A percentile compares a stretch with the other conserved stretches of the same genome.
Conservation (phyloP, 2,888 invertebrate genomes). For the Prosopocoilus inquinatus region DNA sequence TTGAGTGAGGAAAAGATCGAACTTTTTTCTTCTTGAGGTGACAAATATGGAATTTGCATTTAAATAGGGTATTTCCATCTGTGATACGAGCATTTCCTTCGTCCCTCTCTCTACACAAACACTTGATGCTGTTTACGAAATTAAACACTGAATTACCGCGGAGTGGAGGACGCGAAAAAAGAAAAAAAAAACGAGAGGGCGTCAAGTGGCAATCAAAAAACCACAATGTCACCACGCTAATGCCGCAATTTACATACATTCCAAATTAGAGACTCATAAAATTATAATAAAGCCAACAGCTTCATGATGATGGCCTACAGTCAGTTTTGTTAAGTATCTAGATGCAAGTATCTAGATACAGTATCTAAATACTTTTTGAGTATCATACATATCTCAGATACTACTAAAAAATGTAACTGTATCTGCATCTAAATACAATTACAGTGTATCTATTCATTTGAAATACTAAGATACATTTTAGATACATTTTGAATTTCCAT, state of each 20-base stretch:
- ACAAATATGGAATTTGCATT: conserved; percentile 68
- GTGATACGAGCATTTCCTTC: conserved; percentile 50
- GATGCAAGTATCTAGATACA: no score
- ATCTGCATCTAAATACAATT: no score
- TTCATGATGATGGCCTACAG: no score
- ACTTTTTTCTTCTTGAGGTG: conserved; percentile 53
- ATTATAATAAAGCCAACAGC: no score
- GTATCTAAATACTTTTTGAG: no score
- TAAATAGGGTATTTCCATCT: conserved; percentile 67
- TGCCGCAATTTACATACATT: conserved; percentile 1
- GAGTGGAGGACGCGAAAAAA: no score
- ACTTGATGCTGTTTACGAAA: conserved; percentile 43
- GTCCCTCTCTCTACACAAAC: conserved; percentile 42
- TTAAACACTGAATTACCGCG: conserved; percentile 35
- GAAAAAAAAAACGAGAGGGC: neutral
- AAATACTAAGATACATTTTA: no score
- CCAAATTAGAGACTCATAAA: neutral
- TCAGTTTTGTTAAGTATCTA: no score
- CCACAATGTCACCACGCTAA: neutral
- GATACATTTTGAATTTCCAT: no score
- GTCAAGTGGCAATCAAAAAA: conserved; percentile 1
- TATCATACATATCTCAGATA: no score
- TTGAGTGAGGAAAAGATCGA: conserved; percentile 47
- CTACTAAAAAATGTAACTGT: no score
- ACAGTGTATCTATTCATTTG: no score